Conservation (phyloP, 2,888 invertebrate species). For the Cosmopolites sordidus region DNA sequence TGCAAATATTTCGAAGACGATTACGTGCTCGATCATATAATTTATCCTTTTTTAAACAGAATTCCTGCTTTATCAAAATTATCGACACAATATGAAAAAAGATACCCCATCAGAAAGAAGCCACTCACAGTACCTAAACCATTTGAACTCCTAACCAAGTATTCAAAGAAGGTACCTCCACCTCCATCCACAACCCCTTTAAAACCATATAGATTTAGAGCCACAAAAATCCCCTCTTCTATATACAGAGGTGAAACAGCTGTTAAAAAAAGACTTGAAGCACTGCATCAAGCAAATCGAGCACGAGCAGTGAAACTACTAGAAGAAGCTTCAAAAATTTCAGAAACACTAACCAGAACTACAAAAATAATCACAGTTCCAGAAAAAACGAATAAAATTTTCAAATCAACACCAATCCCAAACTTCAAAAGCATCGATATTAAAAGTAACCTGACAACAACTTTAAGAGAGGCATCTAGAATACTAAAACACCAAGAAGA, state of each 20-base stretch:
- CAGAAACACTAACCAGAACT: slow-evolving; percentile 8
- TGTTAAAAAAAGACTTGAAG: neutral
- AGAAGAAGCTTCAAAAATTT: slow-evolving; percentile 32
- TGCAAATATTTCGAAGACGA: slow-evolving; percentile 51
- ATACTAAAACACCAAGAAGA: slow-evolving; percentile 50
- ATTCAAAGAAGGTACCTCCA: slow-evolving; percentile 10
- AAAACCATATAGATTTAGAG: slow-evolving; percentile 9
- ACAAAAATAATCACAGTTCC: neutral
- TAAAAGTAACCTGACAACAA: slow-evolving; percentile 52
- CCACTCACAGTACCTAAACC: slow-evolving; percentile 32
- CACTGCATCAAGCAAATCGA: slow-evolving; percentile 14
- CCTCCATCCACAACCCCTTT: slow-evolving; percentile 29
- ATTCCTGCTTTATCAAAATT: slow-evolving; percentile 30
- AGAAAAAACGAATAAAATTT: slow-evolving; percentile 3
- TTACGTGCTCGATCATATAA: slow-evolving; percentile 52
- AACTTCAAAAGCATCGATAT: slow-evolving; percentile 35
- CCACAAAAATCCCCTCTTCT: slow-evolving; percentile 8
- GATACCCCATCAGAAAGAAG: slow-evolving; percentile 20
- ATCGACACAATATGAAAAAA: slow-evolving; percentile 16
- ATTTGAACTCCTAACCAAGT: slow-evolving; percentile 27
- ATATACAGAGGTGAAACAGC: neutral
- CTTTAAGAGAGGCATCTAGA: slow-evolving; percentile 53
- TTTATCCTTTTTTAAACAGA: slow-evolving; percentile 49
- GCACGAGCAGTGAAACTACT: slow-evolving; percentile 34
- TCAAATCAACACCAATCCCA: slow-evolving; percentile 22